These are phyloP conservation scores for Enteromius unitaeniatus DNA, from an alignment of 2,797 vertebrate species.

Conservation along the genomic window DNA sequence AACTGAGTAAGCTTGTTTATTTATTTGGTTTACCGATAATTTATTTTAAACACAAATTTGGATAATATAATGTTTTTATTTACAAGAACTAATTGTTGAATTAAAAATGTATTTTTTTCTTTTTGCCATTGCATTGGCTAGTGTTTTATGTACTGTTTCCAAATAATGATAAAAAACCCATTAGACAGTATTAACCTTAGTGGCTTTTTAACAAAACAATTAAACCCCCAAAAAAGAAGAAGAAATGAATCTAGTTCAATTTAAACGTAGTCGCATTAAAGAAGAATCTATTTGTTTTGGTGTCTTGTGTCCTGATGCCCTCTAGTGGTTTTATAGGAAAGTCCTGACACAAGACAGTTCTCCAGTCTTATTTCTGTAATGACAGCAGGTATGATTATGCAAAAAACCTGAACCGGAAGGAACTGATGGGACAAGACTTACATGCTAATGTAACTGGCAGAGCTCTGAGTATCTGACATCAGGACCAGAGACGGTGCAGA, in stretches of 20 bases:
- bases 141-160: not conserved
- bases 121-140: not conserved
- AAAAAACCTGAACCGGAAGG: not conserved
- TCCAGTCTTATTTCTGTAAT: not conserved
- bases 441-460: slow-evolving; percentile 15
- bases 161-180: not conserved
- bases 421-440: not conserved
- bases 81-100: not conserved
- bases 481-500: not conserved
- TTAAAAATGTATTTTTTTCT: not conserved
- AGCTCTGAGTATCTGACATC: slow-evolving; percentile 1
- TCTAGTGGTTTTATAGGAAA: slow-evolving; percentile 10
- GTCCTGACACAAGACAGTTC: not conserved
- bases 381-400: not conserved
- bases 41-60: not conserved
- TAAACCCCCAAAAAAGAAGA: not conserved
- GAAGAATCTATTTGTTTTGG: not conserved
- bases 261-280: not conserved
- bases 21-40: not conserved
- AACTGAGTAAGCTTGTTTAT: not conserved
- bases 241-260: not conserved
- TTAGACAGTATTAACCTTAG: not conserved
- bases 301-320: slow-evolving; percentile 26
- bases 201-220: not conserved
- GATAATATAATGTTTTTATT: not conserved